Base-by-base conservation (phyloP, 2,797 vertebrate species). In the Chrosomus eos region DNA sequence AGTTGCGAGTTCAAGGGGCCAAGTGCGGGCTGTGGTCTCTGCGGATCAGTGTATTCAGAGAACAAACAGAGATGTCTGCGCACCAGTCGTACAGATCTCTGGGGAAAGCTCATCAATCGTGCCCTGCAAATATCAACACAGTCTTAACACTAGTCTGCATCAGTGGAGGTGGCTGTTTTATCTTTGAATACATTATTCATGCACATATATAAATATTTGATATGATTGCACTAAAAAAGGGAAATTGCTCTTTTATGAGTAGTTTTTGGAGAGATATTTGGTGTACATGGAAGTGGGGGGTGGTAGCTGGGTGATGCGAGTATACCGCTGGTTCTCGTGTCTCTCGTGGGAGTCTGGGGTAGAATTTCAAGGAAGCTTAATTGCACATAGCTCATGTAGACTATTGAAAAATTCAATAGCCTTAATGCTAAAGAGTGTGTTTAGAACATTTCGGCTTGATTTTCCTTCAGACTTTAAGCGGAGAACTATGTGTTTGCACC, bases 131-230 rank as follows among this genome's bases (percentile, higher is more conserved):
- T 88, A 90, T 84, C 83, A 90, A 86, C 85, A 81, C 58, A 73
- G 48, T 80, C 85, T 88, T 88, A 80, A 88, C 85, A 85, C 84
- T 81, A 48, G 66, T 84, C 72, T 80, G 73, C n/a, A 87, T 85
- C 62, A 85, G 73, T 85, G n/a, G 51, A 84, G 73, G 85, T 88
- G 74, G 81, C 73, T 85, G 84, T 89, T 89, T 85, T 89, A 79
- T 55, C 85, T 86, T 82, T 72, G 23, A 33, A 78, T 88, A 66
- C 45, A 86, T 90, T 87, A 90, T 89, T 91, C 82, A 87, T 90
- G 84, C 75, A 83, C 81, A 82, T n/a, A 70, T 82, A 88, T 90
- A 80, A 88, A 88, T 90, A 86, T 89, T 91, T 90, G 66, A 89
- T 87, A 83, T 87, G 60, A 81, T 83, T 87, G 89, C 87, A 64